Evolutionary conservation across 2,113 vertebrate genomes (phyloP).

Genomic region (Xenopus laevis): DNA sequence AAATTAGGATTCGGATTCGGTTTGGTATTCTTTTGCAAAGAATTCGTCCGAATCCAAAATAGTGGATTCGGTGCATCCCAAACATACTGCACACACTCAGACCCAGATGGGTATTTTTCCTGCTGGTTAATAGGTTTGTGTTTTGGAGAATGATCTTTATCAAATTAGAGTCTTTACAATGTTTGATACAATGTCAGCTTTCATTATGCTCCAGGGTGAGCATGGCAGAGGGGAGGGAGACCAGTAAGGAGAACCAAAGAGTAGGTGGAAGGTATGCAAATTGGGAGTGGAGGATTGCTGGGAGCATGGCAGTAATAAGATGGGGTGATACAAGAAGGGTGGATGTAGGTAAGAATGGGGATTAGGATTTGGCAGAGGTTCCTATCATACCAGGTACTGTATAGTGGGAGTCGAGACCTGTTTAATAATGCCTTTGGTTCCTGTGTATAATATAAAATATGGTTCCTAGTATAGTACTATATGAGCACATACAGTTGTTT

Average conservation of each 20-base stretch:
- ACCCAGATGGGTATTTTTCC: conserved; percentile 67
- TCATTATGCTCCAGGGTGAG: conserved; percentile 74
- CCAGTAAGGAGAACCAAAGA: background rate
- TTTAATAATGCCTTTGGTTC: no score
- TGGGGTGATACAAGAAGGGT: background rate
- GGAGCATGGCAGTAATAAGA: background rate
- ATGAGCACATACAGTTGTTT: no score
- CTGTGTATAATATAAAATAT: no score
- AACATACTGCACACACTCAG: conserved; percentile 55
- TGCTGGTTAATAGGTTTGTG: conserved; percentile 78
- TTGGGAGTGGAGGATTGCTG: background rate
- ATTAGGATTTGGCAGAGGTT: background rate
- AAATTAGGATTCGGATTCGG: no score
- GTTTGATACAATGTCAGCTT: conserved; percentile 98
- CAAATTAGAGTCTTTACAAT: conserved; percentile 95
- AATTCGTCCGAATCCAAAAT: no score
- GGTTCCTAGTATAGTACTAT: no score
- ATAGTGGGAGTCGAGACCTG: no score
- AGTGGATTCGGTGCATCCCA: no score
- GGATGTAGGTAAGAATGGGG: background rate
- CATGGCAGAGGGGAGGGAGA: conserved; percentile 16
- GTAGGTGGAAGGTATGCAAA: background rate
- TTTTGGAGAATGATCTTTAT: conserved; percentile 92
- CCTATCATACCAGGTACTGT: no score
- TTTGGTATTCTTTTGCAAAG: no score